These are phyloP conservation scores for Syrphus vitripennis DNA, from an alignment of 2,888 invertebrate species.

Conservation along the genomic window DNA sequence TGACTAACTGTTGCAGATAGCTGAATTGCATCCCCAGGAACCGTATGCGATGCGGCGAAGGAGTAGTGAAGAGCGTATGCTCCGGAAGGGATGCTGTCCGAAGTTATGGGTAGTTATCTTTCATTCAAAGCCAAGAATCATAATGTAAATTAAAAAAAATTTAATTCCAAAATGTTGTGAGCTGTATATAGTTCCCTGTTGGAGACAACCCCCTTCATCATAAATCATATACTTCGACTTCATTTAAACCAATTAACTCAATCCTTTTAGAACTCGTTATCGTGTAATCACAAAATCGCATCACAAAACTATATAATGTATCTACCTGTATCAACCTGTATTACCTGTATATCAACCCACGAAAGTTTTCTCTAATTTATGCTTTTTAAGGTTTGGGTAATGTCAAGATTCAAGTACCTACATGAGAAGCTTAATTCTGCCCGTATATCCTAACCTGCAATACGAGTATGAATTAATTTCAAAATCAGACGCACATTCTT, in stretches of 20 bases:
- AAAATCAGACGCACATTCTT: slow-evolving; percentile 5
- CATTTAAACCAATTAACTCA: slow-evolving; percentile 60
- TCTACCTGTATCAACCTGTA: background rate
- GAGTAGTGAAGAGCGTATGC: no score
- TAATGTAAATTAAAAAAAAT: no score
- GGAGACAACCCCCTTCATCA: no score
- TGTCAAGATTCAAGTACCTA: slow-evolving; percentile 48
- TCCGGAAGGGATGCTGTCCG: no score
- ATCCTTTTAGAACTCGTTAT: slow-evolving; percentile 7
- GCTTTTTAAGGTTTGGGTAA: slow-evolving; percentile 27
- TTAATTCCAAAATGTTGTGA: no score
- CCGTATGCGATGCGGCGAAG: no score
- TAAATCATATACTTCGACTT: no score
- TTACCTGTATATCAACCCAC: background rate
- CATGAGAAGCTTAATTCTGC: background rate
- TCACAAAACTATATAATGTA: background rate
- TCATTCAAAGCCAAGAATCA: no score
- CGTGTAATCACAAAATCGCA: slow-evolving; percentile 42
- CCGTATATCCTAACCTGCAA: background rate
- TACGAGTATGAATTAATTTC: background rate
- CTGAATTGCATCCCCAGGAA: no score
- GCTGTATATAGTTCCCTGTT: no score
- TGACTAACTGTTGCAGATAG: no score
- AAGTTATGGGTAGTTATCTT: no score
- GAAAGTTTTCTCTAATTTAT: slow-evolving; percentile 38